A percentile compares a stretch with the other conserved stretches of the same genome.
These are phyloP conservation scores for Rhizomys pruinosus DNA, from an alignment of 2,113 vertebrate genomes.

Conservation along the genomic window DNA sequence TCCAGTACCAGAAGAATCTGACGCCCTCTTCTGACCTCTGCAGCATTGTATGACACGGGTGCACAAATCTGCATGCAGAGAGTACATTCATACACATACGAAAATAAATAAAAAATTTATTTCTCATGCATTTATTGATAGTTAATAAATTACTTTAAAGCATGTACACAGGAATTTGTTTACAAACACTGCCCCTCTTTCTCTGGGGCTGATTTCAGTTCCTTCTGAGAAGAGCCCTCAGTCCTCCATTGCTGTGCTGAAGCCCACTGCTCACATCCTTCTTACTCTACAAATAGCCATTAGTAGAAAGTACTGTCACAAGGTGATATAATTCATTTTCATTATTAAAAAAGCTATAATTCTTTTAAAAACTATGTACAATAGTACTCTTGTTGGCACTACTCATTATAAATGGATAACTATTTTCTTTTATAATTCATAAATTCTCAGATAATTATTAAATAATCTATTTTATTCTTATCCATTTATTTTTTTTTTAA, in stretches of 20 bases:
- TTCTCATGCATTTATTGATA: background rate
- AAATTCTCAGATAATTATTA: background rate
- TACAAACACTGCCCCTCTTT: background rate
- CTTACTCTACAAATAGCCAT: background rate
- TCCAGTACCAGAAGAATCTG: too few relatives aligned
- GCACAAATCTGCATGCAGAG: too few relatives aligned
- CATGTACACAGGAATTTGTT: background rate
- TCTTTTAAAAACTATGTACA: slow-evolving; percentile 8
- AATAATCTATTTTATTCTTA: background rate
- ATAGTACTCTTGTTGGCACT: background rate
- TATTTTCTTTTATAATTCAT: slow-evolving; percentile 1
- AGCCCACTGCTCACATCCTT: background rate
- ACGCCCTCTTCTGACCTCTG: too few relatives aligned
- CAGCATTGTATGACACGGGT: too few relatives aligned
- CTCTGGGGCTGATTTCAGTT: background rate
- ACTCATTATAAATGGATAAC: slow-evolving; percentile 7
- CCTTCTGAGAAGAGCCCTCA: background rate
- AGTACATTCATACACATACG: too few relatives aligned
- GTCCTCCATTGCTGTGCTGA: background rate
- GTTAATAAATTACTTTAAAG: background rate
- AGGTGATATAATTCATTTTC: background rate
- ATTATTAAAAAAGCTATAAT: background rate
- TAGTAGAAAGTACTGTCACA: background rate
- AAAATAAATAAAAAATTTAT: too few relatives aligned
- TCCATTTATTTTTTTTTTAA: too few relatives aligned